These are phyloP conservation scores for Phenganax stokvisi DNA, from an alignment of 92 coral and sea anemone species.

Conservation along the genomic window DNA sequence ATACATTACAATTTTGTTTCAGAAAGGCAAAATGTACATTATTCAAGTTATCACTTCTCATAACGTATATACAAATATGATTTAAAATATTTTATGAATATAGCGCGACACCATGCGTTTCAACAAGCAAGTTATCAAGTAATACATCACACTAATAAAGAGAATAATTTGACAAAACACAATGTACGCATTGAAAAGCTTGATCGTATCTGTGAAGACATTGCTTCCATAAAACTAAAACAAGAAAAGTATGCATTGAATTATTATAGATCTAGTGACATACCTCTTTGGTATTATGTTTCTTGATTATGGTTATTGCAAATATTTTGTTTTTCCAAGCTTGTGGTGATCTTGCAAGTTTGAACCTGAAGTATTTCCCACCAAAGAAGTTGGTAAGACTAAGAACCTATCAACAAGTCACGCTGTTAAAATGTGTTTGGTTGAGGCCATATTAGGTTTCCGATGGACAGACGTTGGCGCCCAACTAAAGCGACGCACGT, in stretches of 20 bases:
- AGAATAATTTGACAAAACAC: slow-evolving; percentile 19
- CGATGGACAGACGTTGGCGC: slow-evolving; percentile 43
- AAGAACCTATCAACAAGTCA: slow-evolving; percentile 44
- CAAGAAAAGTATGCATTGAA: not conserved
- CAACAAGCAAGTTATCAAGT: slow-evolving; percentile 12
- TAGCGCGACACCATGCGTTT: not conserved
- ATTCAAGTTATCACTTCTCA: too few species aligned
- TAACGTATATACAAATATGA: too few species aligned
- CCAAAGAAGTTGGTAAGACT: slow-evolving; percentile 32
- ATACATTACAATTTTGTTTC: not conserved
- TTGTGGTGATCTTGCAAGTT: slow-evolving; percentile 21
- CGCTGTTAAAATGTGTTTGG: slow-evolving; percentile 42
- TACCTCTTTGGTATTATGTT: slow-evolving; percentile 17
- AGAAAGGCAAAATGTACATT: not conserved
- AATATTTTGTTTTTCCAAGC: slow-evolving; percentile 41
- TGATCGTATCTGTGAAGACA: slow-evolving; percentile 19
- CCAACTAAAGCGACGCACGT: slow-evolving; percentile 43
- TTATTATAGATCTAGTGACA: not conserved
- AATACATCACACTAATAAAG: not conserved
- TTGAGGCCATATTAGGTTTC: slow-evolving; percentile 41
- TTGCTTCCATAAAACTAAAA: not conserved
- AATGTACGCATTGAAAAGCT: not conserved
- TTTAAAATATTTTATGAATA: not conserved
- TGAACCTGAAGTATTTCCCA: slow-evolving; percentile 31
- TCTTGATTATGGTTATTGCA: slow-evolving; percentile 14